phyloP scores from a whole-genome alignment of 2,797 vertebrate genomes.

The Syngnathus acus region DNA sequence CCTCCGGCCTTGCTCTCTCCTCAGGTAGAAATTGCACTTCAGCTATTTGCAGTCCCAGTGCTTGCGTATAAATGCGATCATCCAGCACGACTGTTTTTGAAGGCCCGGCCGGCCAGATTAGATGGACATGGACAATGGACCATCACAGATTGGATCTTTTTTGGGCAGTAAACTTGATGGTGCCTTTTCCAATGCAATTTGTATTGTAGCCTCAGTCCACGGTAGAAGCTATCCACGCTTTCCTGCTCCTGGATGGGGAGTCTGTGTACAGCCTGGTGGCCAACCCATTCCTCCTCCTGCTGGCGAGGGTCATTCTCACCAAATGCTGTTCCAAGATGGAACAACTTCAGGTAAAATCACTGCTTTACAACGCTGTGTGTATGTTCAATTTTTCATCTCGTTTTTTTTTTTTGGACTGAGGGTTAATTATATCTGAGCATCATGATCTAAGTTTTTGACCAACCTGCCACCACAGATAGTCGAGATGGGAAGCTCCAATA shows the following conservation, averaged over 20 bases:
- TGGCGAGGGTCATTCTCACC: constrained; percentile 80
- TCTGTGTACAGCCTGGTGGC: constrained; percentile 80
- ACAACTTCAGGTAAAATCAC: constrained; percentile 74
- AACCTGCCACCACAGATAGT: not conserved
- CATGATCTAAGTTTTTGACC: not conserved
- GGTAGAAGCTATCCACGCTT: constrained; percentile 59
- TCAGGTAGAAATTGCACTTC: constrained; percentile 65
- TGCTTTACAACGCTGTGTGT: not conserved
- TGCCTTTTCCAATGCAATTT: not conserved
- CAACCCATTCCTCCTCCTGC: constrained; percentile 79
- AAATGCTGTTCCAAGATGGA: constrained; percentile 71
- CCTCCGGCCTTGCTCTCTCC: constrained; percentile 65
- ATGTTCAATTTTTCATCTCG: not conserved
- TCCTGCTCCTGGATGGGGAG: constrained; percentile 85
- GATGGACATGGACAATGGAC: too few species aligned
- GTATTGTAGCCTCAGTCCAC: constrained; percentile 17
- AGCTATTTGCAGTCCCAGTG: not conserved
- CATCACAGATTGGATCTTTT: not conserved
- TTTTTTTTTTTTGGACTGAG: not conserved
- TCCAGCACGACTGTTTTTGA: too few species aligned
- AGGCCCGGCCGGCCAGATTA: too few species aligned
- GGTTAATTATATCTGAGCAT: not conserved
- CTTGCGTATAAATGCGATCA: not conserved
- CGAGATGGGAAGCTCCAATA: not conserved
- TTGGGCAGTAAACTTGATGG: not conserved